Conservation (phyloP, 92 coral and sea anemone genomes). For the Palythoa grandiflora region DNA sequence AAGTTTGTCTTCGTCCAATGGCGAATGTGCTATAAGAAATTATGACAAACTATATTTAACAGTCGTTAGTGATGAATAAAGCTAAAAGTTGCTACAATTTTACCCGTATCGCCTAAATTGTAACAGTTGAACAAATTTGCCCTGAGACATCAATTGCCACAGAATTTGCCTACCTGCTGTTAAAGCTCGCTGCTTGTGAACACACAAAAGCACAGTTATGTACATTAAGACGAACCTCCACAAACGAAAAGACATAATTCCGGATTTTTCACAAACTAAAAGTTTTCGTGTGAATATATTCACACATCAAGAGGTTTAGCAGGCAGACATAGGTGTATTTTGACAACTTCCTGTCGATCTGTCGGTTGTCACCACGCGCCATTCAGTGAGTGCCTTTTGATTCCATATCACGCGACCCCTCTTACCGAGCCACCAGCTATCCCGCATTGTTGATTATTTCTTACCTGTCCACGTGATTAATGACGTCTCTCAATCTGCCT, state of each 20-base stretch:
- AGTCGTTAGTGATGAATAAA: too few species aligned
- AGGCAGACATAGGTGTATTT: neutral
- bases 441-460: too few species aligned
- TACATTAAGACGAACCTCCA: conserved; percentile 3
- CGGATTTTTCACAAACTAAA: neutral
- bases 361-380: neutral
- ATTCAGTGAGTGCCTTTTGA: neutral
- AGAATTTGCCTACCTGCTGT: neutral
- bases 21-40: conserved; percentile 30
- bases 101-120: neutral
- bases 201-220: neutral
- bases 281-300: neutral
- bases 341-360: conserved; percentile 5
- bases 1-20: conserved; percentile 52
- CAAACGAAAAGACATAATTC: conserved; percentile 6
- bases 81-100: neutral
- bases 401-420: too few species aligned
- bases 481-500: conserved; percentile 26
- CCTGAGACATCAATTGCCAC: neutral
- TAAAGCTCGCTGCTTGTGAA: neutral
- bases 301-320: neutral
- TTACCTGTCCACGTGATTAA: neutral
- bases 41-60: neutral
- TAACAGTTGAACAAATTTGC: neutral
- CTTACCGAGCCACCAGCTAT: neutral